Evolutionary conservation across 2,797 vertebrate species (phyloP).

Genomic region (Ptychobarbus kaznakovi): DNA sequence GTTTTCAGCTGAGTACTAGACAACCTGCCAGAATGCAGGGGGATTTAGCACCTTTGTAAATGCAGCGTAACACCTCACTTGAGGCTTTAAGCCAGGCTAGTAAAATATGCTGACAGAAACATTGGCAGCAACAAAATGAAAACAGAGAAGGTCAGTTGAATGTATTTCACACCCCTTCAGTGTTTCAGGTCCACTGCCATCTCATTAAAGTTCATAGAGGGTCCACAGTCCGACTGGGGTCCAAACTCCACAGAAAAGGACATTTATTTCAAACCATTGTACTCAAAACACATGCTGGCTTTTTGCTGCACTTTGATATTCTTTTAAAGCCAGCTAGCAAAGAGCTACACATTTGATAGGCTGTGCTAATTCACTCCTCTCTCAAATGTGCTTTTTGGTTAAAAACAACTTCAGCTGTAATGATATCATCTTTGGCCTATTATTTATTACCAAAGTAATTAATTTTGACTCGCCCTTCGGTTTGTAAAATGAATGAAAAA

Average conservation of each 20-base stretch:
- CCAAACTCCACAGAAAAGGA: slow-evolving; percentile 24
- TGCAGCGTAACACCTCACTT: slow-evolving; percentile 22
- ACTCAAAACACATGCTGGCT: slow-evolving; percentile 26
- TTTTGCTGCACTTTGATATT: slow-evolving; percentile 4
- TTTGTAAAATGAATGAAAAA: background rate
- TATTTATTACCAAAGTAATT: background rate
- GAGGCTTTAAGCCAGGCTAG: slow-evolving; percentile 10
- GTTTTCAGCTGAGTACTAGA: slow-evolving; percentile 26
- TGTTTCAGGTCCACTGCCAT: slow-evolving; percentile 17
- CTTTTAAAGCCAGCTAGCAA: background rate
- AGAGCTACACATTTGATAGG: background rate
- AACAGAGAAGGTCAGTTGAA: slow-evolving; percentile 38
- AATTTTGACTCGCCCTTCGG: background rate
- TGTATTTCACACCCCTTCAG: slow-evolving; percentile 21
- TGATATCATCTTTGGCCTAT: background rate
- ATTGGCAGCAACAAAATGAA: slow-evolving; percentile 23
- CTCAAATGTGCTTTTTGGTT: background rate
- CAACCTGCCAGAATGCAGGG: slow-evolving; percentile 31
- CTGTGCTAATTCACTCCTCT: background rate
- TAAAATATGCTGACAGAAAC: slow-evolving; percentile 42
- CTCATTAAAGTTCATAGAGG: slow-evolving; percentile 20
- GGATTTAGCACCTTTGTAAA: slow-evolving; percentile 31
- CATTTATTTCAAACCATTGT: slow-evolving; percentile 36
- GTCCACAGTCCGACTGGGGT: background rate
- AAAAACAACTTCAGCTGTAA: background rate